Evolutionary conservation across 2,113 vertebrate species (phyloP).

Genomic region (Periophthalmus modestus): DNA sequence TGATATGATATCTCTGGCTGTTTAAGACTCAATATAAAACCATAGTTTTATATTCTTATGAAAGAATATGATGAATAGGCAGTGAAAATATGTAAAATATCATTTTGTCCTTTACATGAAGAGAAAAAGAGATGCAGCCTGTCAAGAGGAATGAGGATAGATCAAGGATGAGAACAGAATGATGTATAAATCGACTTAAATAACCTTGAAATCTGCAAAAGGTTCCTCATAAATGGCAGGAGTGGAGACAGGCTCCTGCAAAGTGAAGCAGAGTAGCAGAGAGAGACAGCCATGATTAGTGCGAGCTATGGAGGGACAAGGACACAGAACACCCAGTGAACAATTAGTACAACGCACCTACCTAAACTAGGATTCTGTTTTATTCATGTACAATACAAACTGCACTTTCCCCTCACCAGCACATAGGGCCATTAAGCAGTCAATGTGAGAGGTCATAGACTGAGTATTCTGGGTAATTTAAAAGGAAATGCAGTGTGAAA

Average conservation of each 20-base stretch:
- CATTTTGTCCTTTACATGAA: background rate
- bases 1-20: background rate
- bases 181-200: conserved; percentile 41
- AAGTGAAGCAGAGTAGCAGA: conserved; percentile 65
- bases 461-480: background rate
- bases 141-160: conserved; percentile 10
- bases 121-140: conserved; percentile 6
- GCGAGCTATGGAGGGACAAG: conserved; percentile 19
- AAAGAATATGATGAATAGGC: background rate
- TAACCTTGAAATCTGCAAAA: conserved; percentile 79
- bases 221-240: conserved; percentile 78
- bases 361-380: conserved; percentile 38
- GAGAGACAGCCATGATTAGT: conserved; percentile 59
- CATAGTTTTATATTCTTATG: background rate
- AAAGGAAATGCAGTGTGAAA: background rate
- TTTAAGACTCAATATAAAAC: background rate
- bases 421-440: background rate
- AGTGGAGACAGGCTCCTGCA: conserved; percentile 78
- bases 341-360: conserved; percentile 3
- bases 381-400: background rate
- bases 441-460: conserved; percentile 2
- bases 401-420: background rate
- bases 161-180: background rate
- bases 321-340: conserved; percentile 16
- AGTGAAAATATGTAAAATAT: too few relatives aligned